Conservation (phyloP, 2,888 invertebrate species). For the Lamproptera curius region DNA sequence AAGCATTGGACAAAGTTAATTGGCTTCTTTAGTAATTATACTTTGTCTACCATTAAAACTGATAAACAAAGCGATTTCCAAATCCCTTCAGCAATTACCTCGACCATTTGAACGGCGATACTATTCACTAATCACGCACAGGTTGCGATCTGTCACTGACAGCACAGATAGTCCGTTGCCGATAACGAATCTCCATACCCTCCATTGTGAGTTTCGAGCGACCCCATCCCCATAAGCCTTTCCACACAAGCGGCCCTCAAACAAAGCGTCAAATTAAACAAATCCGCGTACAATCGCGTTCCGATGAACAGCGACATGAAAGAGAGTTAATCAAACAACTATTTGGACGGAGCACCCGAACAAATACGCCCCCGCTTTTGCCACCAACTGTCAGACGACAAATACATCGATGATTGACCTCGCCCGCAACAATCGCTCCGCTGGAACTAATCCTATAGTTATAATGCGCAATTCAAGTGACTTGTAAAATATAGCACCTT, state of each 20-base stretch:
- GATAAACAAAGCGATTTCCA: too few relatives aligned
- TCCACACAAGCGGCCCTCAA: constrained; percentile 68
- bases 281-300: constrained; percentile 71
- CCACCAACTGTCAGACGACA: constrained; percentile 57
- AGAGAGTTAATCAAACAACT: constrained; percentile 76
- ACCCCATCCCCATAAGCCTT: constrained; percentile 53
- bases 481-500: constrained; percentile 43
- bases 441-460: constrained; percentile 54
- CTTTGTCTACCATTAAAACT: too few relatives aligned
- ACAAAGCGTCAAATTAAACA: constrained; percentile 76
- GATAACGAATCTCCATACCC: constrained; percentile 57
- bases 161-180: constrained; percentile 58
- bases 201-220: constrained; percentile 45
- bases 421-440: constrained; percentile 33
- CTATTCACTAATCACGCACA: constrained; percentile 41
- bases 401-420: constrained; percentile 69
- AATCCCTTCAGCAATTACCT: too few relatives aligned
- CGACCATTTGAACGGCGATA: constrained; percentile 3
- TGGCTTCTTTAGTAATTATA: too few relatives aligned
- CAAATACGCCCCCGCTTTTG: constrained; percentile 55
- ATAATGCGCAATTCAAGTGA: constrained; percentile 70
- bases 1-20: too few relatives aligned
- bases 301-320: constrained; percentile 64
- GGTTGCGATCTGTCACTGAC: constrained; percentile 58
- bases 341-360: constrained; percentile 42